Percentiles rank a stretch among this genome's conserved stretches.
These are phyloP conservation scores for Thalassophryne amazonica DNA, from an alignment of 2,797 vertebrate species.

Conservation along the genomic window DNA sequence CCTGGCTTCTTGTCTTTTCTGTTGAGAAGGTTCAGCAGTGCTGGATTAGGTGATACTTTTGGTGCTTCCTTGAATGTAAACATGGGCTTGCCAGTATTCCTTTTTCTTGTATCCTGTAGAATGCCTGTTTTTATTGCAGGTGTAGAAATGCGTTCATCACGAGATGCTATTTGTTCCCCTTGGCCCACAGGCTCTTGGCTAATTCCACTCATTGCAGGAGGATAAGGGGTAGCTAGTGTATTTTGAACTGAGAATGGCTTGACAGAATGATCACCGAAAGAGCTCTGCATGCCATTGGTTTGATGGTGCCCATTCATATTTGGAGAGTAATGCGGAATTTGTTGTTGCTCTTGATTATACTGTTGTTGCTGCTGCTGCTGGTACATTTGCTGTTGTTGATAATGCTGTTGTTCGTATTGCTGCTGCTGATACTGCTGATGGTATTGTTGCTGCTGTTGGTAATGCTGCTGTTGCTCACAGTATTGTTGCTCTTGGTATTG, in stretches of 20 bases:
- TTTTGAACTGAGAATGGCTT: constrained; percentile 85
- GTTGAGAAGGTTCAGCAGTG: constrained; percentile 88
- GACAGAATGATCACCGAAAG: constrained; percentile 83
- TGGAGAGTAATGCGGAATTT: constrained; percentile 70
- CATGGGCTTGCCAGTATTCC: constrained; percentile 88
- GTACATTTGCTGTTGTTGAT: constrained; percentile 66
- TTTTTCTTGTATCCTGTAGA: constrained; percentile 85
- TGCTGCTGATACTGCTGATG: constrained; percentile 65
- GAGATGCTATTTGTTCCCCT: constrained; percentile 90
- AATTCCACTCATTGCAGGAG: constrained; percentile 66
- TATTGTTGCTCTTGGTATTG: constrained; percentile 71
- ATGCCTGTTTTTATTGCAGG: constrained; percentile 92
- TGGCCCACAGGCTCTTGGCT: constrained; percentile 80
- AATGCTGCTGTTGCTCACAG: constrained; percentile 62
- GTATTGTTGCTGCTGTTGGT: constrained; percentile 49
- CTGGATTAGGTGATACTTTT: constrained; percentile 93
- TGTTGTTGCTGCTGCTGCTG: constrained; percentile 70
- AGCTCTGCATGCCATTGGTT: constrained; percentile 73
- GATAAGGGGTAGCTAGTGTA: constrained; percentile 76
- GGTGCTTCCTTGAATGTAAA: constrained; percentile 94
- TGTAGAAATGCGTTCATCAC: constrained; percentile 93
- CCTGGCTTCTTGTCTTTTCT: constrained; percentile 85
- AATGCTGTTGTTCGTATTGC: constrained; percentile 64
- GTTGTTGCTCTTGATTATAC: constrained; percentile 69
- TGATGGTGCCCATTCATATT: constrained; percentile 85